Evolutionary conservation across 2,113 vertebrate genomes (phyloP), one percentile per base, ranked within the genome.

Genomic region (rabbit (Oryctolagus cuniculus)): DNA sequence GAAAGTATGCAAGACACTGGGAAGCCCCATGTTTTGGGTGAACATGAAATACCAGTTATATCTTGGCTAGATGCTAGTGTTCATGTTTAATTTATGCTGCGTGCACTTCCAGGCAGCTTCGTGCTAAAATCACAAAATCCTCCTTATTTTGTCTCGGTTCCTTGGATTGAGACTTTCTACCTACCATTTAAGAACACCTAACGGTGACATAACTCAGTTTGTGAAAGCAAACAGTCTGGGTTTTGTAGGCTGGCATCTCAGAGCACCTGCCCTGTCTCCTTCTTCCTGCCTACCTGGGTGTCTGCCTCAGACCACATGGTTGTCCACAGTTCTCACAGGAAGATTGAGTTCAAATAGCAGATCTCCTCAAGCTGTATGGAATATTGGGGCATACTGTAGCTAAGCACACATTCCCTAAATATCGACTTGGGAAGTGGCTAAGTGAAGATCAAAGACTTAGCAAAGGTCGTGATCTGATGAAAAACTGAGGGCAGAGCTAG

Each of bases 31-130:
- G 22, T 75, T 93, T 89, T 51, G 36, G 38, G 31, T 29, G 0
- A 90, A 72, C 1, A 2, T 51, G 49, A 80, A 77, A 49, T 94
- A 27, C 64, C 53, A 55, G 21, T 75, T 86, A 25, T 10, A 36
- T 75, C 73, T 92, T 61, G 67, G 64, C 90, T 80, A 38, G 38
- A 88, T 66, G 78, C 86, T 88, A 53, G 44, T 64, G 61, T 64
- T 77, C 38, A 86, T 6, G 70, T 85, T 83, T 89, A 92, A 95
- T 75, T 72, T 89, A 34, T 83, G 29, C 4, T 44, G 5, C 31
- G 3, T 44, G 58, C 36, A 12, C 11, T 86, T 38, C 10, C 0
- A 3, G 29, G 25, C 44, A 61, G 61, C 6, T 90, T 87, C 24
- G 5, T 36, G 69, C 51, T 49, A 86, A 87, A 77, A 38, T 87